Evolutionary conservation across 2,888 invertebrate species (phyloP).

Genomic region (Rhagonycha fulva): DNA sequence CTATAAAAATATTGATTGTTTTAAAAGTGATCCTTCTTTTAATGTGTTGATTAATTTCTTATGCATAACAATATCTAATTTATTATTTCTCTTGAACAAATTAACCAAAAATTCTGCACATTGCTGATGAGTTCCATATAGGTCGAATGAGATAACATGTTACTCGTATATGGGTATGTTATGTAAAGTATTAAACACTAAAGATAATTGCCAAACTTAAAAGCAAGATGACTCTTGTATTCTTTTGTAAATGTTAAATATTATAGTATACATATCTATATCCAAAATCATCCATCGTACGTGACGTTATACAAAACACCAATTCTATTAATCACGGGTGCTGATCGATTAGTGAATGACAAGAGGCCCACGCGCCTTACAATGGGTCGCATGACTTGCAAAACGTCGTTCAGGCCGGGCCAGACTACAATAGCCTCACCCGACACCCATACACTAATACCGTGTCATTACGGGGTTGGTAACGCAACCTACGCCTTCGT

Average conservation of each 20-base stretch:
- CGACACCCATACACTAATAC: constrained; percentile 40
- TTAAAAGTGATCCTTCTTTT: no score
- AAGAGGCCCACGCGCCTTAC: constrained; percentile 33
- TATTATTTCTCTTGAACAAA: neutral
- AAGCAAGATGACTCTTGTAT: constrained; percentile 29
- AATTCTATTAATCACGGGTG: constrained; percentile 39
- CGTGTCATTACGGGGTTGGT: constrained; percentile 43
- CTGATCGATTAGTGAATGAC: constrained; percentile 44
- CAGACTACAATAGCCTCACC: constrained; percentile 42
- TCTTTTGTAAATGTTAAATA: constrained; percentile 14
- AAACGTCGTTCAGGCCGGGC: constrained; percentile 36
- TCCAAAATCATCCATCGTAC: constrained; percentile 36
- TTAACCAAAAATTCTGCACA: neutral
- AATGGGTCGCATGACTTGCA: constrained; percentile 40
- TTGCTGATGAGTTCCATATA: neutral
- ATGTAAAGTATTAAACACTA: neutral
- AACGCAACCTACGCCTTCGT: constrained; percentile 31
- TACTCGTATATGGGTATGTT: neutral
- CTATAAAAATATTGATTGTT: no score
- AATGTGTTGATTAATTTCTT: no score
- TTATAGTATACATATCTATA: constrained; percentile 29
- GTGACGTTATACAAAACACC: constrained; percentile 40
- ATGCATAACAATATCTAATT: neutral
- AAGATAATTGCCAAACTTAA: neutral
- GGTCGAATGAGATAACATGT: neutral